Base-by-base conservation (phyloP, 2,888 invertebrate species). In the Scrobipalpa atriplicella region DNA sequence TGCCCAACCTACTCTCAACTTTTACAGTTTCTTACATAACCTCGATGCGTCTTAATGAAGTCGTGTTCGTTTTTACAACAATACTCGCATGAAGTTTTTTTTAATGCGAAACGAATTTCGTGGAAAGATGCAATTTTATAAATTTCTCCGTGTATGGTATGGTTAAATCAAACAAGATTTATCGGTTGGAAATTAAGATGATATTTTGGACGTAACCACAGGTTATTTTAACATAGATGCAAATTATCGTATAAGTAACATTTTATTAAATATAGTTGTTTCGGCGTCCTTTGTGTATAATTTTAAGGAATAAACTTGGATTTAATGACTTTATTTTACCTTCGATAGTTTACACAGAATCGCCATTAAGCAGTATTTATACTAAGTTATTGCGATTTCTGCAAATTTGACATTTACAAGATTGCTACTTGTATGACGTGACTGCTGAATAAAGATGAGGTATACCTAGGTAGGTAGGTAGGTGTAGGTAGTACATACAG, bases 11-110 rank as follows among this genome's bases (percentile, higher is more conserved):
- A 18, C 62, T 63, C 63, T 47, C 47, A 21, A 62, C 18, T 58
- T 63, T 63, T 52, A 63, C 52, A 52, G 52, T 63, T 52, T 43
- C 62, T 63, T 63, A 63, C 52, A 38, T 63, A 63, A 63, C 52
- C 61, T n/a, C 58, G 18, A 58, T 16, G 36, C 63, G n/a, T 38
- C 63, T 63, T 63, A 51, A 63, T 63, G 52, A 63, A 63, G 63
- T 29, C 41, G 52, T 62, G 62, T 63, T 38, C 51, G 21, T 63
- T 63, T 52, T 63, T 63, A 29, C 36, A 51, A 52, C 51, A 51
- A 52, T 63, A 58, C 58, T 38, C 16, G 29, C 9, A 62, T 18
- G 62, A 47, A 62, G 19, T 41, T 18, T 51, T 51, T 63, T 38
- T 52, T 51, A 16, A 58, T 58, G 58, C 58, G 58, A 58, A 38